Evolutionary conservation across 2,113 vertebrate genomes (phyloP).

Genomic region (Guaruba guarouba): DNA sequence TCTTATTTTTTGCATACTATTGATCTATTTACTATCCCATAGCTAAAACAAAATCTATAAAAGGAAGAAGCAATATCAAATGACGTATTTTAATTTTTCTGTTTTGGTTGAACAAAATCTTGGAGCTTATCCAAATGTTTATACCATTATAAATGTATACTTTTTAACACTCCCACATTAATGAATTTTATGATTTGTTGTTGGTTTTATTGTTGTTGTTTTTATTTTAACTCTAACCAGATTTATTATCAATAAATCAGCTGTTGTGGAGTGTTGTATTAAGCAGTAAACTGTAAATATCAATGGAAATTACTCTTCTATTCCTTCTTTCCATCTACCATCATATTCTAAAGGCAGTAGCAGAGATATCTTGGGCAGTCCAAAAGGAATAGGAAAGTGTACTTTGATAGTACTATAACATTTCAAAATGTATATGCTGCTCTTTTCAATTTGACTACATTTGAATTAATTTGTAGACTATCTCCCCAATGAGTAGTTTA

Average conservation of each 20-base stretch:
- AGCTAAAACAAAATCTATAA: background rate
- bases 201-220: background rate
- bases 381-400: background rate
- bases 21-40: background rate
- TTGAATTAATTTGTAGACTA: conserved; percentile 34
- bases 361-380: background rate
- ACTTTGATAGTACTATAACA: background rate
- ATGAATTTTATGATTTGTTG: background rate
- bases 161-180: background rate
- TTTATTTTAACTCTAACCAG: background rate
- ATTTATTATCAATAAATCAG: background rate
- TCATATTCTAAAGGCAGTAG: background rate
- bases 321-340: background rate
- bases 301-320: background rate
- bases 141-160: background rate
- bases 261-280: background rate
- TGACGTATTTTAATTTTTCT: background rate
- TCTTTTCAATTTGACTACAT: conserved; percentile 27
- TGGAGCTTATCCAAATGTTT: background rate
- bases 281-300: background rate
- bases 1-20: background rate
- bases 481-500: background rate
- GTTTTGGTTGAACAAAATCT: background rate
- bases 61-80: background rate
- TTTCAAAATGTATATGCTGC: conserved; percentile 6